Evolutionary conservation across 2,113 vertebrate species (phyloP).

Genomic region (Cyanistes caeruleus): DNA sequence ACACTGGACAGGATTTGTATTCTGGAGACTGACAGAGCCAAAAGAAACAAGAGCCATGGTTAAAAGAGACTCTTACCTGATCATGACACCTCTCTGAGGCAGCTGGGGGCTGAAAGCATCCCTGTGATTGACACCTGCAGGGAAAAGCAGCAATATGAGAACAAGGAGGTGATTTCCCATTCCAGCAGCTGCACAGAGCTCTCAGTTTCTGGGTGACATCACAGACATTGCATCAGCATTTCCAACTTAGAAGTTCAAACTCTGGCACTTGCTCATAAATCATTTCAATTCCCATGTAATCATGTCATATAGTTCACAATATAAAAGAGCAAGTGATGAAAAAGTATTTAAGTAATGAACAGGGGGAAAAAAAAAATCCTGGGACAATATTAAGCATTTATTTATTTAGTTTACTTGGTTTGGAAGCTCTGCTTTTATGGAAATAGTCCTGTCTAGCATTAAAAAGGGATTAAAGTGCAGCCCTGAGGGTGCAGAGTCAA

Average conservation of each 20-base stretch:
- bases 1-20: neutral
- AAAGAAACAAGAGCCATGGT: neutral
- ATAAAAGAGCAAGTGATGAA: neutral
- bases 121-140: conserved; percentile 14
- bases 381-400: neutral
- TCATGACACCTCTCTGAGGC: conserved; percentile 17
- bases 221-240: neutral
- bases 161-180: neutral
- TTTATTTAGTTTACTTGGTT: neutral
- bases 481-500: neutral
- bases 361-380: accelerated
- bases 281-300: neutral
- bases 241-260: neutral
- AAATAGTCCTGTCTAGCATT: neutral
- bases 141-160: neutral
- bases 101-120: conserved; percentile 30
- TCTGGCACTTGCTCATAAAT: neutral
- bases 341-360: neutral
- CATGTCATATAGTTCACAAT: neutral
- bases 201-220: neutral
- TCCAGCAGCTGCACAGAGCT: neutral
- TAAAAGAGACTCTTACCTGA: conserved; percentile 54
- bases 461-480: neutral
- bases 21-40: neutral
- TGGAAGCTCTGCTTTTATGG: neutral